Evolutionary conservation across 2,888 invertebrate species (phyloP).

Genomic region (Pyrgus malvae): DNA sequence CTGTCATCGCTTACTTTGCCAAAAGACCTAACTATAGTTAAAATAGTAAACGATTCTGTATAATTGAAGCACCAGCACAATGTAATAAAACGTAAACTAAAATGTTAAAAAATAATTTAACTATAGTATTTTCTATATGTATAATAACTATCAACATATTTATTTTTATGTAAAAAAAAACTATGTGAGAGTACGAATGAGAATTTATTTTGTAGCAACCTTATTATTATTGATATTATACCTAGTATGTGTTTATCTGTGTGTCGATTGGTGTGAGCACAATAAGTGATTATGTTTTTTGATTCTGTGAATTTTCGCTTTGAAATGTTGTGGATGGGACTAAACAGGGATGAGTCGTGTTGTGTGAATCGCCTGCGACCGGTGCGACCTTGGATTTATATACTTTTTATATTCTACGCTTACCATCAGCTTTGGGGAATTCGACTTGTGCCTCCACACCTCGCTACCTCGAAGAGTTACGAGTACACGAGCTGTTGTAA

Average conservation of each 20-base stretch:
- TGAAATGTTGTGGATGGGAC: conserved; percentile 64
- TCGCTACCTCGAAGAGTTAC: background rate
- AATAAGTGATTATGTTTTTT: conserved; percentile 47
- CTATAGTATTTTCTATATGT: conserved; percentile 30
- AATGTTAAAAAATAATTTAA: conserved; percentile 45
- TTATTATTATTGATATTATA: conserved; percentile 50
- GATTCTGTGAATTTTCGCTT: conserved; percentile 60
- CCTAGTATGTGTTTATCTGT: conserved; percentile 58
- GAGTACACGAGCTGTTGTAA: conserved; percentile 15
- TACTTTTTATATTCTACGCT: conserved; percentile 27
- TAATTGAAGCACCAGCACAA: conserved; percentile 72
- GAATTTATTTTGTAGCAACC: conserved; percentile 56
- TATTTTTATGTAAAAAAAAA: conserved; percentile 55
- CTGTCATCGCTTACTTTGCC: conserved; percentile 69
- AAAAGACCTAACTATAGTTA: conserved; percentile 57
- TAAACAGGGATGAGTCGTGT: conserved; percentile 62
- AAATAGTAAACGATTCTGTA: conserved; percentile 52
- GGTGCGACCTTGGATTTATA: conserved; percentile 28
- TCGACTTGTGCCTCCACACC: conserved; percentile 14
- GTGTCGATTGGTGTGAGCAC: conserved; percentile 72
- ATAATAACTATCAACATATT: conserved; percentile 46
- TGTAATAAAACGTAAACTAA: conserved; percentile 53
- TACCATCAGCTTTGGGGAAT: conserved; percentile 23
- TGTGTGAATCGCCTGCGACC: conserved; percentile 12
- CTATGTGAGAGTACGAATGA: conserved; percentile 56